These are phyloP conservation scores for Falco novaeseelandiae DNA, from an alignment of 2,797 vertebrate species.

Conservation along the genomic window DNA sequence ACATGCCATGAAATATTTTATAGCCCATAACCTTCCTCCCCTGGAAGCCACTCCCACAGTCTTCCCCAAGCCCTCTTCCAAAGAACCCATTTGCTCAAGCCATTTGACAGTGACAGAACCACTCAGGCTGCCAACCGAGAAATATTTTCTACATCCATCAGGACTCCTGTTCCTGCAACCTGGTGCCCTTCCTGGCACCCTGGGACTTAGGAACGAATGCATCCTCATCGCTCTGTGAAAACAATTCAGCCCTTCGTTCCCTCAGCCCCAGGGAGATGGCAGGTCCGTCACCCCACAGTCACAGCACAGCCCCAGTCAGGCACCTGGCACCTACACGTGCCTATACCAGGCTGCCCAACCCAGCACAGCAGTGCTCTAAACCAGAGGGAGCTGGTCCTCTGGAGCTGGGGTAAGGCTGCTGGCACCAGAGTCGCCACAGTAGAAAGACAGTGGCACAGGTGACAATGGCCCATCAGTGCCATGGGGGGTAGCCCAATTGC, in stretches of 20 bases:
- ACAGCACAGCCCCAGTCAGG: accelerated
- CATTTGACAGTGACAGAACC: background rate
- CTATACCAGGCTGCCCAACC: background rate
- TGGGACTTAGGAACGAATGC: background rate
- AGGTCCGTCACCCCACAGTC: background rate
- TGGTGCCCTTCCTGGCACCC: background rate
- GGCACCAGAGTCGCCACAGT: accelerated
- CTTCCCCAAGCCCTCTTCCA: background rate
- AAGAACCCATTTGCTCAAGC: background rate
- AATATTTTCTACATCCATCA: background rate
- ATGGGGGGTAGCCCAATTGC: accelerated
- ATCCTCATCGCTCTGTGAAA: background rate
- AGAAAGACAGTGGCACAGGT: background rate
- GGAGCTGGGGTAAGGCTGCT: background rate
- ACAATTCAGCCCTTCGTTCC: background rate
- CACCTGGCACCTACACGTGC: background rate
- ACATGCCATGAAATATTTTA: background rate
- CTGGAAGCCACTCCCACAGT: background rate
- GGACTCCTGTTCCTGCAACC: background rate
- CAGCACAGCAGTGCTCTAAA: background rate
- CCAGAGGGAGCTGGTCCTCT: background rate
- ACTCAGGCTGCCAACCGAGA: background rate
- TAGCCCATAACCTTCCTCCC: background rate
- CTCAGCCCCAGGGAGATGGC: background rate
- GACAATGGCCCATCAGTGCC: accelerated